Evolutionary conservation across 2,797 vertebrate genomes (phyloP).

Genomic region (Chrysolophus pictus): DNA sequence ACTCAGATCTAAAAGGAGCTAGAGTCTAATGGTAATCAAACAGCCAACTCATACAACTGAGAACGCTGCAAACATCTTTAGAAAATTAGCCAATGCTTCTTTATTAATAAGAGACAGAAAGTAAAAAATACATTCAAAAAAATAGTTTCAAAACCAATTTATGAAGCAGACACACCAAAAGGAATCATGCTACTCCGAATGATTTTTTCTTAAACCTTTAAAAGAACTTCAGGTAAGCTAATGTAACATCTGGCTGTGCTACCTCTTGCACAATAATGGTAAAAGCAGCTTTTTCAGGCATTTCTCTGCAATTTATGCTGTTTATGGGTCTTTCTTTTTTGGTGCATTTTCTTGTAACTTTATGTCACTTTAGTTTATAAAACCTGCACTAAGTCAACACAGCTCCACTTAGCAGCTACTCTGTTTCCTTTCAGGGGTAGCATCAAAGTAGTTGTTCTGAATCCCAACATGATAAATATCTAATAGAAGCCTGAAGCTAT

Average conservation of each 20-base stretch:
- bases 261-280: constrained; percentile 53
- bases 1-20: not conserved
- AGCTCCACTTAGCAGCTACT: constrained; percentile 57
- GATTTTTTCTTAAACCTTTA: constrained; percentile 47
- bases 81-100: constrained; percentile 57
- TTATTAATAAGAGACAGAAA: constrained; percentile 58
- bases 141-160: constrained; percentile 42
- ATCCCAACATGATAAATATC: constrained; percentile 45
- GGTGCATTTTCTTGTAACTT: constrained; percentile 62
- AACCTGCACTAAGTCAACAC: constrained; percentile 55
- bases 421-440: constrained; percentile 50
- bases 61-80: constrained; percentile 1
- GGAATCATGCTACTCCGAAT: constrained; percentile 30
- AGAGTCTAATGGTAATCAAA: not conserved
- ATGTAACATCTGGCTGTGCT: constrained; percentile 67
- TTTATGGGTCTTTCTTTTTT: constrained; percentile 46
- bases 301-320: constrained; percentile 70
- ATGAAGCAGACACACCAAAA: constrained; percentile 3
- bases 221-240: constrained; percentile 66
- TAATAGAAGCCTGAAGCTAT: constrained; percentile 49
- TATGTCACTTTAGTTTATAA: constrained; percentile 51
- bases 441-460: constrained; percentile 59
- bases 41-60: not conserved
- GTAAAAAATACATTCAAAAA: constrained; percentile 62
- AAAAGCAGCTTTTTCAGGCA: constrained; percentile 69